These are phyloP conservation scores for Asarcornis scutulata DNA, from an alignment of 2,113 vertebrate species.

Conservation along the genomic window DNA sequence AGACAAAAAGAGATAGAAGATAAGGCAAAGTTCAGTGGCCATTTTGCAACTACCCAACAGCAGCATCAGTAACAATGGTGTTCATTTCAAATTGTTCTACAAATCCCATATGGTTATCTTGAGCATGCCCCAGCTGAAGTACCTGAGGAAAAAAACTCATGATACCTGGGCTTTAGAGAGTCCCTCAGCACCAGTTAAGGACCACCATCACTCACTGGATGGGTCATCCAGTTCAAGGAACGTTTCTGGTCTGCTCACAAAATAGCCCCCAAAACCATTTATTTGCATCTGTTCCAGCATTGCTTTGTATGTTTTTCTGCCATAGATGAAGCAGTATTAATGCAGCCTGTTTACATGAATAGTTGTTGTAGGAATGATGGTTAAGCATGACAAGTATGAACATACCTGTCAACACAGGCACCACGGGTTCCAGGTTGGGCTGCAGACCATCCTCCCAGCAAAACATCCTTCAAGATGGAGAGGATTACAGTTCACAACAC, in stretches of 20 bases:
- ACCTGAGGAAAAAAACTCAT: neutral
- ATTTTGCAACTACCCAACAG: neutral
- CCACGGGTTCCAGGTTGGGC: fast-evolving
- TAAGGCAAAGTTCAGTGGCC: neutral
- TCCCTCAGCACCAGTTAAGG: neutral
- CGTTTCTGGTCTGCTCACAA: neutral
- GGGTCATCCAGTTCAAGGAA: neutral
- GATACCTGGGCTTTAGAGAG: neutral
- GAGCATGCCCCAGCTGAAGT: neutral
- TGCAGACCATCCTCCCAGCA: neutral
- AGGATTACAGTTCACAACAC: neutral
- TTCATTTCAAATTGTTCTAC: neutral
- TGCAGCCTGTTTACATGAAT: neutral
- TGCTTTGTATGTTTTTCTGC: neutral
- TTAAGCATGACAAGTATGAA: neutral
- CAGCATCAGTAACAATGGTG: neutral
- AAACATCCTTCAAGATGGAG: neutral
- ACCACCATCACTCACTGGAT: neutral
- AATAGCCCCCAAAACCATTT: neutral
- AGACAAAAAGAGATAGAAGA: neutral
- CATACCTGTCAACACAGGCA: fast-evolving
- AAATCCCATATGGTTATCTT: neutral
- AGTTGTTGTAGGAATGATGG: neutral
- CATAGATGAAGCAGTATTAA: neutral
- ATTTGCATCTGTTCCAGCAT: neutral